Evolutionary conservation across 2,888 invertebrate species (phyloP).

Genomic region (Drosophila ezoana): DNA sequence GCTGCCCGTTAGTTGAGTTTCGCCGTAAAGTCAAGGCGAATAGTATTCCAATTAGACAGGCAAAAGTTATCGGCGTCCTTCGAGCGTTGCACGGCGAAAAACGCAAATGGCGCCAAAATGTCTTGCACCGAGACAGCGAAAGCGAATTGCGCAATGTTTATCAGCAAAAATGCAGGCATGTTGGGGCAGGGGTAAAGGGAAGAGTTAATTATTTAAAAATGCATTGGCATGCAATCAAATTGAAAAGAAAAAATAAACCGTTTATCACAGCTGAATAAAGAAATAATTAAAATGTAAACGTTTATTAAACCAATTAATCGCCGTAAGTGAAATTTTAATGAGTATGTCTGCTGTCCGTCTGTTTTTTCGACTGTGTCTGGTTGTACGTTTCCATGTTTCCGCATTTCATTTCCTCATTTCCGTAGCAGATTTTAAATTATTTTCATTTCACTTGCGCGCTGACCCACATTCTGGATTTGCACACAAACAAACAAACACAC

Average conservation of each 20-base stretch:
- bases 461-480: constrained; percentile 39
- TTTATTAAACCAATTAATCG: constrained; percentile 29
- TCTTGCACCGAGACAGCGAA: background rate
- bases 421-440: constrained; percentile 30
- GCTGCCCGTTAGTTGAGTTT: too few species aligned
- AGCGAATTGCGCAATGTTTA: background rate
- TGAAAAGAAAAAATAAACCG: constrained; percentile 3
- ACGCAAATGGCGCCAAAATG: background rate
- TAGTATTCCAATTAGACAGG: too few species aligned
- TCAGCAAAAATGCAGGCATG: too few species aligned
- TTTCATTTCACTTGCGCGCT: constrained; percentile 12
- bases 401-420: constrained; percentile 54
- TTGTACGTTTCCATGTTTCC: constrained; percentile 13
- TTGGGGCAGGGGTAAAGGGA: background rate
- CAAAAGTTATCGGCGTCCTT: background rate
- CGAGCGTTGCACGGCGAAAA: background rate
- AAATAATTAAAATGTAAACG: constrained; percentile 16
- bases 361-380: background rate
- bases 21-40: too few species aligned
- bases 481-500: constrained; percentile 5
- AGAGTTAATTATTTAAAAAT: constrained; percentile 7
- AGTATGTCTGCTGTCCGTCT: constrained; percentile 4
- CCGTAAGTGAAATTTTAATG: constrained; percentile 32
- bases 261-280: background rate
- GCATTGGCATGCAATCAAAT: background rate